Base-by-base conservation (phyloP, 2,888 invertebrate species). In the Palloptera scutellata region DNA sequence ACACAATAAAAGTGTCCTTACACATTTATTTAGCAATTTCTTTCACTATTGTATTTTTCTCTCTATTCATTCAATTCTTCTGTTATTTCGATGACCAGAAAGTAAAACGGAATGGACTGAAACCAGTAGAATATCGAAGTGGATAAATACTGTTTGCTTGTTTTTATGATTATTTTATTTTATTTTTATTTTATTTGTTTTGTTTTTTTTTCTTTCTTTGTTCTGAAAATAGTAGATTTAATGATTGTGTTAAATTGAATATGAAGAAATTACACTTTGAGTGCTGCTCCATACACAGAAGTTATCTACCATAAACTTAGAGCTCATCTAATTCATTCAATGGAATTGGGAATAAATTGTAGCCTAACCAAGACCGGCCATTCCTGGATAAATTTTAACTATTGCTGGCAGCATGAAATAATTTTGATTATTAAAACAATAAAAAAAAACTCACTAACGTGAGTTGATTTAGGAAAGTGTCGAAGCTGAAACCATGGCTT, bases 21-120 rank as follows among this genome's bases (percentile, higher is more conserved):
- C 73, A 80, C 77, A 75, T 79, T 79, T 79, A 79, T 79, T 79
- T 78, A 78, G 76, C 77, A 77, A 79, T 79, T 76, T 72, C 76
- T 74, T 78, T 77, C 76, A 75, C 78, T 78, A 77, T 77, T 76
- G 76, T 77, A 78, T 75, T 77, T 69, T 40, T 15, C 6, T 30
- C 30, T 67, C 19, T 55, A 43, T 62, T 65, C 65, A 60, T 57
- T 41, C 61, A 53, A 58, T 57, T 53, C 5, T 61, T 53, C 41
- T 55, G 19, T 63, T 20, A 13, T 48, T 55, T 20, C 30, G 30
- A 30, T 30, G 30, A 30, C 30, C 6, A 30, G 30, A 30, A 30
- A 30, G 30, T 30, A 30, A 20, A 48, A 45, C 6, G 48, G 20
- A 19, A 57, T 48, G 57, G 57, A 40, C 4, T 73, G 70, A 73